These are phyloP conservation scores for Anastrepha ludens DNA, from an alignment of 1,140 invertebrate genomes.

Conservation along the genomic window DNA sequence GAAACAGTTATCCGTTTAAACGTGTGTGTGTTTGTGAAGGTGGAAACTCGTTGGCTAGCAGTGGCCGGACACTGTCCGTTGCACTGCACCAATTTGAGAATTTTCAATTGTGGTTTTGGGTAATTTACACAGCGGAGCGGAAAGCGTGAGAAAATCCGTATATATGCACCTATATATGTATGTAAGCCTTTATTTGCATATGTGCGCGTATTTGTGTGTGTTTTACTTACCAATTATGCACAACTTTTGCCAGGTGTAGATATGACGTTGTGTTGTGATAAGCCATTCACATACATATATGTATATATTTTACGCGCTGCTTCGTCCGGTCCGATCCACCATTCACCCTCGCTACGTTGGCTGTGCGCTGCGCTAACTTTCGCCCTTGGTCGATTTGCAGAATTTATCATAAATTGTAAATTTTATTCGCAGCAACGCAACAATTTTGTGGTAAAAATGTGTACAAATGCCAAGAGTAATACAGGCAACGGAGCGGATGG, in stretches of 20 bases:
- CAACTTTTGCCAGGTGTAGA: neutral
- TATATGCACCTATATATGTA: no score
- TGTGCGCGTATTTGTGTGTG: neutral
- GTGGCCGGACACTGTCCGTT: neutral
- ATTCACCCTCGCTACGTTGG: neutral
- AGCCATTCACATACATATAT: neutral
- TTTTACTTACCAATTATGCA: neutral
- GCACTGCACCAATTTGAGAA: neutral
- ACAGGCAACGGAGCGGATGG: neutral
- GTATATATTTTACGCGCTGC: neutral
- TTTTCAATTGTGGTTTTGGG: neutral
- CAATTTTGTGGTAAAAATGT: slow-evolving; percentile 33
- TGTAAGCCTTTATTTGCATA: no score
- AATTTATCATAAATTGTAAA: slow-evolving; percentile 44
- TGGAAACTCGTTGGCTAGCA: neutral
- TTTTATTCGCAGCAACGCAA: slow-evolving; percentile 31
- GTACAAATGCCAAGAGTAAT: neutral
- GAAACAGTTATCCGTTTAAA: no score
- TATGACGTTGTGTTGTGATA: neutral
- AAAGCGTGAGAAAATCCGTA: neutral
- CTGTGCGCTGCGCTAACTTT: neutral
- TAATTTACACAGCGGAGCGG: neutral
- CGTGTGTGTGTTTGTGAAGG: neutral
- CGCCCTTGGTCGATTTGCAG: neutral
- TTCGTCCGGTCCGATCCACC: neutral